Evolutionary conservation across 2,888 invertebrate genomes (phyloP), one percentile per base, ranked within the genome.

Genomic region (Argyra leucocephala): DNA sequence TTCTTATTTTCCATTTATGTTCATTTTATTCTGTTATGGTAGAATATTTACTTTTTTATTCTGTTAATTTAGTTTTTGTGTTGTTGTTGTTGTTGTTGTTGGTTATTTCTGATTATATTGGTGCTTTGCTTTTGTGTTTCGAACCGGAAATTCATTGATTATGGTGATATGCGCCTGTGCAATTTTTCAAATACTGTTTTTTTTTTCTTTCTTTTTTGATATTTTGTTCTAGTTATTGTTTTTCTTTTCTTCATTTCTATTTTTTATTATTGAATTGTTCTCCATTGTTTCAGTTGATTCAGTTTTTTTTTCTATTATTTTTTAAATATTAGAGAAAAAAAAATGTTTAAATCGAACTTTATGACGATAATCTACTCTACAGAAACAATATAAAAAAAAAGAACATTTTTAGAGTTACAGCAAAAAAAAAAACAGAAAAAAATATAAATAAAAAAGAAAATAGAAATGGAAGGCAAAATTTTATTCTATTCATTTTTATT

Each of bases 141-240:
- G 48, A 48, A 48, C 48, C 48, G 48, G 48, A 48, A 48, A 48
- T 48, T n/a, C 48, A 48, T 48, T 48, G 48, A 48, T 48, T 48
- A 48, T 18, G 18, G 9, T 48, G 7, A 48, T 48, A 48, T 48
- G 48, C 48, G 48, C 48, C 48, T 48, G 48, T 48, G 48, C 48
- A 48, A 48, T 48, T 48, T 48, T 18, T 48, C 18, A 18, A 48
- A 48, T 48, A 9, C 3, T 37, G 37, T 37, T 15, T 37, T 37
- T 10, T 10, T 37, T 15, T 37, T 37, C 15, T 15, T 15, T 37
- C 15, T 15, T 37, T 6, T 37, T 37, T n/a, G n/a, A n/a, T n/a
- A n/a, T n/a, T n/a, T n/a, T 37, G 37, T 15, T 37, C 9, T 26
- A 6, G 26, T 26, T 48, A 18, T 48, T 48, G 10, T 48, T 48